Evolutionary conservation across 1,140 invertebrate species (phyloP), one percentile per base, ranked within the genome.

Genomic region (Pectinophora gossypiella): DNA sequence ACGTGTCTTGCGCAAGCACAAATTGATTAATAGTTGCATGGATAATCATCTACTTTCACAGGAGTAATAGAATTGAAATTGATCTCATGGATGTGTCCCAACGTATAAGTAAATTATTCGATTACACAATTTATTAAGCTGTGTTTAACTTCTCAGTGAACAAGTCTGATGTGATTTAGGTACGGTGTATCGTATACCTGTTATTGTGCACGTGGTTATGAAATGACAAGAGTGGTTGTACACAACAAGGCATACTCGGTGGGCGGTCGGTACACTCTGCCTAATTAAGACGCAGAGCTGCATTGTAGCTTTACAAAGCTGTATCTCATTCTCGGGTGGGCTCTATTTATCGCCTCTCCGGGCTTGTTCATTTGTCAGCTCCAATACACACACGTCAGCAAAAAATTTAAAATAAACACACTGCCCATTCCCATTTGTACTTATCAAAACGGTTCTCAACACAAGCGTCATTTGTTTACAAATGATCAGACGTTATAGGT

Each of bases 261-360:
- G 36, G 36, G 36, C 36, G 36, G 36, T 40, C 36, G 13, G 36
- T 40, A 15, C 16, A 40, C 36, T 40, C 36, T 40, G 36, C 36
- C 36, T 40, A 40, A 40, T 40, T 40, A 40, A 40, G 36, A 40
- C 36, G 16, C 36, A 12, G 36, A 16, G 16, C 12, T 40, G 16
- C 36, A 40, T 15, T 40, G 36, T 40, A 18, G 13, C 36, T 40
- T 7, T 18, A 40, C 36, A 40, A 40, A 15, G 16, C 10, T 40
- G 7, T 7, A 16, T 18, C 36, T 15, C 36, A 15, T 15, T 16
- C 36, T 40, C 36, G 36, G 36, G 36, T 40, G 36, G 36, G 13
- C 36, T 18, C 5, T 40, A 15, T 40, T 40, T 40, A 40, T 40
- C 36, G 36, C 36, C 16, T 40, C 36, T 15, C 10, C 15, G 16